phyloP scores from a whole-genome alignment of 1,140 invertebrate genomes.

The Sitobion miscanthi region DNA sequence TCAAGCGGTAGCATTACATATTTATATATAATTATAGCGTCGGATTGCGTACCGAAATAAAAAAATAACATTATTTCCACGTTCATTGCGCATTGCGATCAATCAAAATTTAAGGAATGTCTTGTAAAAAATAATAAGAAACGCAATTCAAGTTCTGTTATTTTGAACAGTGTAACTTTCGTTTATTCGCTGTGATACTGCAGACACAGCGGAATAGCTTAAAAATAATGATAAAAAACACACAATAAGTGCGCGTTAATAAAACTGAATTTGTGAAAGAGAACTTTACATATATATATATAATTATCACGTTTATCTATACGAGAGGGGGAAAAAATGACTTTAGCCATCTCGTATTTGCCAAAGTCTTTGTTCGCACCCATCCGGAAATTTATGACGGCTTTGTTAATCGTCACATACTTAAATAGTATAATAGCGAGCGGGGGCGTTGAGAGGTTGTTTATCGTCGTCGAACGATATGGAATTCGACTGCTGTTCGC shows the following conservation, averaged over 20 bases:
- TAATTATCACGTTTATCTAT: background rate
- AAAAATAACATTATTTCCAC: background rate
- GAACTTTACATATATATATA: too few species aligned
- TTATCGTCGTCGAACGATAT: background rate
- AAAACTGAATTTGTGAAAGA: background rate
- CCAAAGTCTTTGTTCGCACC: background rate
- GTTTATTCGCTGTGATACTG: too few species aligned
- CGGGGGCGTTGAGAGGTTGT: background rate
- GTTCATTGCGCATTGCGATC: too few species aligned
- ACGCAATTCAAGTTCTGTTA: background rate
- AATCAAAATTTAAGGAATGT: background rate
- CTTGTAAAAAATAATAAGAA: background rate
- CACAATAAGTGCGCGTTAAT: background rate
- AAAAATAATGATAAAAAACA: background rate
- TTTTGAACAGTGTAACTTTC: background rate
- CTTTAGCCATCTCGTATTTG: background rate
- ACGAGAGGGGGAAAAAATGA: background rate
- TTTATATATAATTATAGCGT: too few species aligned
- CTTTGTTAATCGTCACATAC: background rate
- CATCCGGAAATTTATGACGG: background rate
- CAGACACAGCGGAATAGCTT: too few species aligned
- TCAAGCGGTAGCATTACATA: too few species aligned
- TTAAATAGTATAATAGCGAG: background rate
- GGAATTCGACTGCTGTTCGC: background rate
- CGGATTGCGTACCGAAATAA: too few species aligned